Evolutionary conservation across 2,888 invertebrate genomes (phyloP).

Genomic region (Drosophila mercatorum): DNA sequence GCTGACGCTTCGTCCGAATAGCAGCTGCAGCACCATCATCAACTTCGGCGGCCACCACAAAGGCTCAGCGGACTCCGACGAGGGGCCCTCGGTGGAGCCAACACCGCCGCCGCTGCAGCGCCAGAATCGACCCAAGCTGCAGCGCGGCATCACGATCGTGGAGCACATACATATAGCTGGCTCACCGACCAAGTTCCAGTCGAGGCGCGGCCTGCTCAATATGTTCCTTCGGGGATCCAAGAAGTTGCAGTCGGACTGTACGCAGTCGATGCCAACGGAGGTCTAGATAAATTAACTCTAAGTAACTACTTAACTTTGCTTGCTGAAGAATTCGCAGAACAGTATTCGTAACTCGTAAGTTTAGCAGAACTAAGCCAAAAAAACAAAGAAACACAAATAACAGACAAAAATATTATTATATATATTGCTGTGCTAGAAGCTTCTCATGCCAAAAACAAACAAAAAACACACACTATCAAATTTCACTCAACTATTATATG

Average conservation of each 20-base stretch:
- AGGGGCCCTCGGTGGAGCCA: constrained; percentile 43
- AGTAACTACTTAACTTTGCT: constrained; percentile 50
- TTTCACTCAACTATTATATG: constrained; percentile 6
- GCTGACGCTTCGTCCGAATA: constrained; percentile 72
- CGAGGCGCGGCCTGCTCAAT: constrained; percentile 78
- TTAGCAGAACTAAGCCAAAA: constrained; percentile 53
- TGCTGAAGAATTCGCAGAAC: constrained; percentile 80
- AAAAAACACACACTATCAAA: constrained; percentile 5
- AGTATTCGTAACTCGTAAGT: constrained; percentile 73
- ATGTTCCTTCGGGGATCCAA: constrained; percentile 84
- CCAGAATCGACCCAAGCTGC: constrained; percentile 67
- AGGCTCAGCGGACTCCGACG: constrained; percentile 62
- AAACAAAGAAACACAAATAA: constrained; percentile 25
- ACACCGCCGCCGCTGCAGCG: constrained; percentile 50
- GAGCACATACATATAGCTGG: constrained; percentile 73
- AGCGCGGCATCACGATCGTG: constrained; percentile 81
- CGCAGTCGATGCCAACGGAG: constrained; percentile 81
- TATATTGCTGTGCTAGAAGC: constrained; percentile 71
- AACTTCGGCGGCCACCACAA: constrained; percentile 61
- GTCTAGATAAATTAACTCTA: constrained; percentile 64
- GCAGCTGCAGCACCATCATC: constrained; percentile 82
- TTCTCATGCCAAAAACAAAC: constrained; percentile 71
- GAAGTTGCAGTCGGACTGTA: constrained; percentile 81
- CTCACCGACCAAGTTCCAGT: constrained; percentile 68
- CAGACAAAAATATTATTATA: constrained; percentile 13